Base-by-base conservation (phyloP, 2,888 invertebrate genomes). In the Luffia ferchaultella region DNA sequence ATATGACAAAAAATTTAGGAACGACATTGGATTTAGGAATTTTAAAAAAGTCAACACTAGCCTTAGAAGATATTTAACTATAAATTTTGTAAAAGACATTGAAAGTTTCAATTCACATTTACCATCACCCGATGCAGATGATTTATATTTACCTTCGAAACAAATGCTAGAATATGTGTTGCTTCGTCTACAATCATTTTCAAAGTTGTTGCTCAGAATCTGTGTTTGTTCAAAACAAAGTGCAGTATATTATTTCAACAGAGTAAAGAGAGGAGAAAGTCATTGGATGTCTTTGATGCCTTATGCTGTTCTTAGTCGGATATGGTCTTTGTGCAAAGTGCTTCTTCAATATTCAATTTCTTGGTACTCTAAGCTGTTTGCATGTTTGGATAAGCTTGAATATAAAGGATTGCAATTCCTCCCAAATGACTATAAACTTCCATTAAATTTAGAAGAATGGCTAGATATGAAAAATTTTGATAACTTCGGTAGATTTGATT, bases 131-230 rank as follows among this genome's bases (percentile, higher is more conserved):
- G 61, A 65, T 20, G 55, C 55, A 2, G 67, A 68, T 20, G 66
- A 68, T 41, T 57, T 67, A 17, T 75, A 73, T 59, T 67, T 87
- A 46, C 88, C 88, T n/a, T 85, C 87, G 2, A 73, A 70, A 54
- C 88, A 89, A 66, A 87, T 87, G 85, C 58, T 88, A 12, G 73
- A 88, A 60, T 88, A 83, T 69, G 57, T 88, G 17, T 63, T 89
- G 46, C 62, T 86, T 1, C 76, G 82, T 59, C 66, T 86, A 2
- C 83, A 88, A 57, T 73, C 86, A 45, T 87, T 88, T 63, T 73
- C 84, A 0, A 87, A 86, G 61, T 64, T 89, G 16, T 84, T 88
- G 77, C 58, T 73, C 40, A 71, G 86, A 53, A 65, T 87, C 45
- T 77, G 79, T 57, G 61, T 76, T 5, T 79, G 76, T 54, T 75